Evolutionary conservation across 2,888 invertebrate species (phyloP).

Genomic region (Strigamia maritima): DNA sequence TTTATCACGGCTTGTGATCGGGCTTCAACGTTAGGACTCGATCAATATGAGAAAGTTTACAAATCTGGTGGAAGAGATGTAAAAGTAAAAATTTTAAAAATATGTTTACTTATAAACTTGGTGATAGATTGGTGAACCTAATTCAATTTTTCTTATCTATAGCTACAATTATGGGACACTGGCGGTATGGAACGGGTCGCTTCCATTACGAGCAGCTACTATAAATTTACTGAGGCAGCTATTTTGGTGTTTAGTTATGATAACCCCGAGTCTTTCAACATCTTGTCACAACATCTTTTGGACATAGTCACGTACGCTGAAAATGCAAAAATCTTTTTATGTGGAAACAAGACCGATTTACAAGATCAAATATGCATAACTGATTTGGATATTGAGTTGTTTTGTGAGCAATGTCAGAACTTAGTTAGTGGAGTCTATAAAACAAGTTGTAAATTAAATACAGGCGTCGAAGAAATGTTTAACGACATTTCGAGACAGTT

Average conservation of each 20-base stretch:
- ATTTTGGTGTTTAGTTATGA: slow-evolving; percentile 86
- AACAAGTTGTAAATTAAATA: slow-evolving; percentile 83
- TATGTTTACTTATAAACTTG: not conserved
- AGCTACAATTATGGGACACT: slow-evolving; percentile 95
- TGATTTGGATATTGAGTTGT: slow-evolving; percentile 82
- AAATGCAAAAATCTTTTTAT: slow-evolving; percentile 90
- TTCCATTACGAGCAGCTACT: slow-evolving; percentile 90
- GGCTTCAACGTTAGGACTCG: slow-evolving; percentile 83
- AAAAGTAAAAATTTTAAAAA: slow-evolving; percentile 60
- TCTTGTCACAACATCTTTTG: slow-evolving; percentile 83
- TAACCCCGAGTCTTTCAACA: slow-evolving; percentile 87
- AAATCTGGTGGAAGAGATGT: slow-evolving; percentile 71
- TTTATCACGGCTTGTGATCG: slow-evolving; percentile 78
- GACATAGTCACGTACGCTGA: slow-evolving; percentile 92
- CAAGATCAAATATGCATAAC: slow-evolving; percentile 69
- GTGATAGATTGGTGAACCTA: not conserved
- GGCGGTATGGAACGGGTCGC: slow-evolving; percentile 96
- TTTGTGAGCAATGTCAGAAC: slow-evolving; percentile 89
- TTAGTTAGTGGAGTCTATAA: slow-evolving; percentile 82
- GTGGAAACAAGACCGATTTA: slow-evolving; percentile 86
- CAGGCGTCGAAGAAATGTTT: slow-evolving; percentile 87
- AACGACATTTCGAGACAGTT: slow-evolving; percentile 77
- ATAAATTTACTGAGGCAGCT: slow-evolving; percentile 92
- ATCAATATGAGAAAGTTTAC: slow-evolving; percentile 82
- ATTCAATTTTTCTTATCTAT: slow-evolving; percentile 45